Percentiles rank a stretch among this genome's conserved stretches.
Conservation (phyloP, 2,797 vertebrate genomes). For the Chiroxiphia lanceolata region DNA sequence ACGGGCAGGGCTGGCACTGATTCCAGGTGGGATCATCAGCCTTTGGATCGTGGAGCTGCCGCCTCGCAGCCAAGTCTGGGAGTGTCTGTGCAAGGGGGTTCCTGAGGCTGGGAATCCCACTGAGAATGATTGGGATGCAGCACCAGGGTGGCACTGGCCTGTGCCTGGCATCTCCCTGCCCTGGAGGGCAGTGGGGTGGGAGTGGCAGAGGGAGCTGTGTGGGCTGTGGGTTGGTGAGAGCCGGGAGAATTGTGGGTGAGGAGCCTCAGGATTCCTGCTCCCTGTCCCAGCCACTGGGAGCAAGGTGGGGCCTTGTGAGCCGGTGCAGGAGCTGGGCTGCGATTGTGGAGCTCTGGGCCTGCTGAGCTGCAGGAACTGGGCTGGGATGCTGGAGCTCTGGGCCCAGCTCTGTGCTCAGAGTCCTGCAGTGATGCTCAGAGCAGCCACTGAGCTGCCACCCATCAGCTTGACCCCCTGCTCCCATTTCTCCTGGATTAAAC, state of each 20-base stretch:
- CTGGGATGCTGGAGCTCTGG: neutral
- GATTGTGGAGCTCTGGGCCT: neutral
- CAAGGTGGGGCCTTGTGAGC: neutral
- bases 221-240: neutral
- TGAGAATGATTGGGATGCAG: neutral
- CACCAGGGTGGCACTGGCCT: neutral
- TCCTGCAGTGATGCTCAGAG: neutral
- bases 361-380: neutral
- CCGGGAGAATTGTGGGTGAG: rapidly evolving
- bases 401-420: neutral
- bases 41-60: neutral
- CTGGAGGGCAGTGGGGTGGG: neutral
- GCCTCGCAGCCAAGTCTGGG: neutral
- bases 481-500: neutral
- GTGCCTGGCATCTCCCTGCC: neutral
- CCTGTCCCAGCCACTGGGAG: neutral
- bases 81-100: neutral
- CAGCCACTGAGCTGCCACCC: neutral
- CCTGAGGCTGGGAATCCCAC: neutral
- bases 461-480: neutral
- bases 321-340: neutral
- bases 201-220: neutral
- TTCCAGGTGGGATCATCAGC: neutral
- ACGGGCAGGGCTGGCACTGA: rapidly evolving
- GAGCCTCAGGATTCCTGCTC: neutral